Percentiles rank a stretch among this genome's conserved stretches.
These are phyloP conservation scores for Mugil cephalus DNA, from an alignment of 2,113 vertebrate species.

Conservation along the genomic window DNA sequence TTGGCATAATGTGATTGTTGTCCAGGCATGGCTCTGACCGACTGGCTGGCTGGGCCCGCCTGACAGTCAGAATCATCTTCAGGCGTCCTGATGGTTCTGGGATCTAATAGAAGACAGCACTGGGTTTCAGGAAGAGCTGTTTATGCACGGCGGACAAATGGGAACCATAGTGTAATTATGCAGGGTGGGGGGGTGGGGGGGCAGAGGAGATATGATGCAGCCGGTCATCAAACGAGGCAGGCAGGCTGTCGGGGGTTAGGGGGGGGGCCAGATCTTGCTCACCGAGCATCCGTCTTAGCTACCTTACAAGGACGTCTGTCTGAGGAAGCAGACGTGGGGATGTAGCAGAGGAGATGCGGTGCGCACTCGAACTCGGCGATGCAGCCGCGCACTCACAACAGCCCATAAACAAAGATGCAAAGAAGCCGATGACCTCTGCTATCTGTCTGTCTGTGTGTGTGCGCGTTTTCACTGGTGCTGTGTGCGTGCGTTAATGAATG, in stretches of 20 bases:
- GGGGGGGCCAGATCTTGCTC: constrained; percentile 64
- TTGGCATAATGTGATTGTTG: constrained; percentile 79
- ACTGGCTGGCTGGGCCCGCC: constrained; percentile 62
- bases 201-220: constrained; percentile 44
- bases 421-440: neutral
- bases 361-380: constrained; percentile 53
- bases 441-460: constrained; percentile 1
- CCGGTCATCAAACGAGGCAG: constrained; percentile 50
- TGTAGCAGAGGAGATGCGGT: constrained; percentile 74
- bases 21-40: constrained; percentile 68
- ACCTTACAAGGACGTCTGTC: constrained; percentile 74
- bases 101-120: constrained; percentile 79
- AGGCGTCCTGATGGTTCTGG: constrained; percentile 75
- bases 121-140: constrained; percentile 77
- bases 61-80: constrained; percentile 75
- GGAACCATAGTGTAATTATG: constrained; percentile 73
- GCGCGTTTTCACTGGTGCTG: neutral
- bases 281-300: constrained; percentile 74
- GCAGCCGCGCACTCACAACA: constrained; percentile 54
- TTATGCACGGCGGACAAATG: constrained; percentile 73
- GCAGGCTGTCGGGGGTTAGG: constrained; percentile 53
- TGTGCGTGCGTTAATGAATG: neutral
- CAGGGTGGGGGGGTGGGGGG: neutral
- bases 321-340: constrained; percentile 74
- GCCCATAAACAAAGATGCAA: constrained; percentile 38